phyloP scores from a whole-genome alignment of 2,888 invertebrate genomes.

The Catocala nupta region DNA sequence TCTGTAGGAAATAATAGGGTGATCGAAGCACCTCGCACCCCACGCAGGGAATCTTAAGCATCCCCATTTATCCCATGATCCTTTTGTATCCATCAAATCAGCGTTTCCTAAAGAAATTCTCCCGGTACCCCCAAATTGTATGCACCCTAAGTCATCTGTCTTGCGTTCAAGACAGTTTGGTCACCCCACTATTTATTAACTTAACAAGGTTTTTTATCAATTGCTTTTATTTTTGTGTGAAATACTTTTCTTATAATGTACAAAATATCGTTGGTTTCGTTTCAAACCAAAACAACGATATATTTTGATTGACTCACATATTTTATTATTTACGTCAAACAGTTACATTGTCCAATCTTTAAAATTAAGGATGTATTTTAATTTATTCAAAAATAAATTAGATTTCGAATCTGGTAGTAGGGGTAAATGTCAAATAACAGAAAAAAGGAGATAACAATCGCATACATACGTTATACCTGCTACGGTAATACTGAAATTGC shows the following conservation, averaged over 20 bases:
- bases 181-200: conserved; percentile 33
- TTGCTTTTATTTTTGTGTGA: not conserved
- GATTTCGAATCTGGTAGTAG: too few relatives aligned
- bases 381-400: too few relatives aligned
- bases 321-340: too few relatives aligned
- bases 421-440: too few relatives aligned
- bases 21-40: conserved; percentile 10
- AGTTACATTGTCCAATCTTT: too few relatives aligned
- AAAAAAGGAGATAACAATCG: too few relatives aligned
- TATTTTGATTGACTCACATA: too few relatives aligned
- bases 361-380: too few relatives aligned
- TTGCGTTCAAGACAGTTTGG: conserved; percentile 38
- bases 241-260: not conserved
- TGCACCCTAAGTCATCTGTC: conserved; percentile 60
- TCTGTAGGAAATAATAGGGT: conserved; percentile 15
- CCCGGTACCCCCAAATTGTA: conserved; percentile 44
- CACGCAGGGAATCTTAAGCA: conserved; percentile 31
- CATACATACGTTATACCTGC: too few relatives aligned
- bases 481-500: too few relatives aligned
- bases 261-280: too few relatives aligned
- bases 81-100: conserved; percentile 62
- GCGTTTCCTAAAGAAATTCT: conserved; percentile 52
- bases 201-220: conserved; percentile 1
- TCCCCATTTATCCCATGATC: conserved; percentile 46
- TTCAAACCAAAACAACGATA: too few relatives aligned